Evolutionary conservation across 2,888 invertebrate species (phyloP), one percentile per base, ranked within the genome.

Genomic region (Omphaloscelis lunosa): DNA sequence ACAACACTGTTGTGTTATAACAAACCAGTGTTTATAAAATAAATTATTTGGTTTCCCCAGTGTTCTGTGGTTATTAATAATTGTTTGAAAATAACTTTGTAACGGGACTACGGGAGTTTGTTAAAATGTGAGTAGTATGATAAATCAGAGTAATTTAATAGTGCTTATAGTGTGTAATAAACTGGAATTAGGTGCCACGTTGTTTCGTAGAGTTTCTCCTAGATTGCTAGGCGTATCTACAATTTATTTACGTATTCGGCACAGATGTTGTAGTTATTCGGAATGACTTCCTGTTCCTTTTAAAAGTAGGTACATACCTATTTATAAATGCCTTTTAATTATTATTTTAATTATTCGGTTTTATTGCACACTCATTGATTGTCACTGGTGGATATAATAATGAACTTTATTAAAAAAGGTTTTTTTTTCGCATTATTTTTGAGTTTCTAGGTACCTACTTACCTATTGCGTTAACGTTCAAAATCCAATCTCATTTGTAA

Each of bases 1-100:
- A 89, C 82, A 87, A 94, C 94, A 92, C 89, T 93, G 94, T 95
- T 92, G 92, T 92, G 88, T 91, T 92, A 90, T 92, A 90, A 88
- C 80, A 85, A 86, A 90, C 85, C 83, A 85, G 88, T 89, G 88
- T 90, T 88, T 90, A 87, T 86, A 84, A 84, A 84, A 83, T 89
- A 90, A 73, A 86, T 87, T 88, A 88, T 87, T 84, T 84, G 87
- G 84, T 86, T 86, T 79, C 82, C 75, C n/a, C 29, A 85, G 87
- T 88, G 88, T 85, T 84, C 65, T 82, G 89, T 88, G 87, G 76
- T 87, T 88, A 86, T 89, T 89, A 87, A 88, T 86, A 79, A 88
- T 86, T 80, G 86, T 86, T 82, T 81, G 88, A 84, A 90, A 89
- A 83, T 90, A 90, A 68, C 68, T 62, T 61, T 61, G 68, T 62